Conservation (phyloP, 2,888 invertebrate genomes). For the Oscheius sp. region DNA sequence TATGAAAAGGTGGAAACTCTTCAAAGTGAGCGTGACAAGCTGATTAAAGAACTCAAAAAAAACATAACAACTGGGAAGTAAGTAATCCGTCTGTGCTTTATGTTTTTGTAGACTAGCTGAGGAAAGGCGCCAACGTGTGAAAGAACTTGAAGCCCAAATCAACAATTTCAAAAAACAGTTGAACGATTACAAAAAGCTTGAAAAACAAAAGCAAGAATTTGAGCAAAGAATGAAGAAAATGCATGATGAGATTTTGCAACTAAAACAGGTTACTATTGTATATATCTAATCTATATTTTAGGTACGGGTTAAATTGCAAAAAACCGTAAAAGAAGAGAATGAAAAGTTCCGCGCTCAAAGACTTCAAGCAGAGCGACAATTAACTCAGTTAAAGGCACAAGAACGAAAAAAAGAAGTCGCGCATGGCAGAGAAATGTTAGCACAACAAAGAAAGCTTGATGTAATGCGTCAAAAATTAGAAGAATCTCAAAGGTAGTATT, state of each 20-base stretch:
- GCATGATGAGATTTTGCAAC: conserved; percentile 29
- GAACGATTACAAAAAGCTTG: conserved; percentile 36
- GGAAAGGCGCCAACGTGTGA: conserved; percentile 47
- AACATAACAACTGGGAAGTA: background rate
- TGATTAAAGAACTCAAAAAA: conserved; percentile 33
- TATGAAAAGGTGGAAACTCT: conserved; percentile 33
- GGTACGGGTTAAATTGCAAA: conserved; percentile 9
- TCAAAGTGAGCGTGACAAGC: conserved; percentile 35
- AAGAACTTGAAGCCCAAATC: conserved; percentile 46
- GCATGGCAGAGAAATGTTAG: conserved; percentile 34
- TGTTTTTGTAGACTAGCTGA: conserved; percentile 40
- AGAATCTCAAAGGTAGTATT: background rate
- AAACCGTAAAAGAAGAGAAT: conserved; percentile 35
- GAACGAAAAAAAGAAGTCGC: conserved; percentile 50
- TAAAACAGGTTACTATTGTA: conserved; percentile 26
- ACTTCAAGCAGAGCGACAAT: conserved; percentile 43
- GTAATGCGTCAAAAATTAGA: conserved; percentile 41
- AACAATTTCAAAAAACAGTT: conserved; percentile 39
- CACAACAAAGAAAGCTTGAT: conserved; percentile 43
- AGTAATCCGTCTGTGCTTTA: background rate
- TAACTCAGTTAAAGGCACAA: conserved; percentile 48
- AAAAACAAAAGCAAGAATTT: conserved; percentile 30
- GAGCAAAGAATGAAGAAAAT: conserved; percentile 34
- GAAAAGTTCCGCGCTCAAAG: conserved; percentile 44
- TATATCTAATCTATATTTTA: background rate